Evolutionary conservation across 2,797 vertebrate genomes (phyloP).

Genomic region (Molossus alvarezi): DNA sequence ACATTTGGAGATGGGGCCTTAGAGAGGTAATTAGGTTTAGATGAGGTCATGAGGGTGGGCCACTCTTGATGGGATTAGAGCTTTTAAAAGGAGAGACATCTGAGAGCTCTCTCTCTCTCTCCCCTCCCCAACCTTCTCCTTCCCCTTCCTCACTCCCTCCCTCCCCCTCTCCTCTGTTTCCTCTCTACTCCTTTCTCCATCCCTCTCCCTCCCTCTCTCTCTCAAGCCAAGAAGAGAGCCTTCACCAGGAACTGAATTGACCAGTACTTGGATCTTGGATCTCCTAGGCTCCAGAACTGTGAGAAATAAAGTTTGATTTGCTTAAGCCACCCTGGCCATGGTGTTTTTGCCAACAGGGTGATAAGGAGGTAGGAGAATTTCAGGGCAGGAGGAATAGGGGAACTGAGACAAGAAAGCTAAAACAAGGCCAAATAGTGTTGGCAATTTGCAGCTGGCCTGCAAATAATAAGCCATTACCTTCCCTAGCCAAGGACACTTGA

Average conservation of each 20-base stretch:
- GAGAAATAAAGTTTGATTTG: not conserved
- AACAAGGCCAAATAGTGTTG: too few relatives aligned
- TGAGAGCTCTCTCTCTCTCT: not conserved
- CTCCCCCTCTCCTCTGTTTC: not conserved
- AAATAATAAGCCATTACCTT: too few relatives aligned
- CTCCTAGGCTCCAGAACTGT: not conserved
- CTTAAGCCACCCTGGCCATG: not conserved
- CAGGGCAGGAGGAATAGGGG: too few relatives aligned
- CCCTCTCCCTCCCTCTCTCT: not conserved
- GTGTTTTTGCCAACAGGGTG: not conserved
- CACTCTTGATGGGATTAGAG: not conserved
- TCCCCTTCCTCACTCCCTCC: too few relatives aligned
- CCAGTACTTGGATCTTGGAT: not conserved
- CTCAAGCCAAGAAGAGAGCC: not conserved
- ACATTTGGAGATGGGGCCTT: not conserved
- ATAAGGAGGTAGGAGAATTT: too few relatives aligned
- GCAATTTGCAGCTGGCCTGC: too few relatives aligned
- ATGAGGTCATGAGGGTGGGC: not conserved
- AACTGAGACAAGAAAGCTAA: too few relatives aligned
- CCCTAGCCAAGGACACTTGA: too few relatives aligned
- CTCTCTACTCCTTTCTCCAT: too few relatives aligned
- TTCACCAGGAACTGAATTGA: not conserved
- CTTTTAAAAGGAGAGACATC: not conserved
- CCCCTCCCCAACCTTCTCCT: too few relatives aligned
- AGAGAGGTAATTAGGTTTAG: not conserved